Base-by-base conservation (phyloP, 2,888 invertebrate genomes). In the Trissolcus brochymenae region DNA sequence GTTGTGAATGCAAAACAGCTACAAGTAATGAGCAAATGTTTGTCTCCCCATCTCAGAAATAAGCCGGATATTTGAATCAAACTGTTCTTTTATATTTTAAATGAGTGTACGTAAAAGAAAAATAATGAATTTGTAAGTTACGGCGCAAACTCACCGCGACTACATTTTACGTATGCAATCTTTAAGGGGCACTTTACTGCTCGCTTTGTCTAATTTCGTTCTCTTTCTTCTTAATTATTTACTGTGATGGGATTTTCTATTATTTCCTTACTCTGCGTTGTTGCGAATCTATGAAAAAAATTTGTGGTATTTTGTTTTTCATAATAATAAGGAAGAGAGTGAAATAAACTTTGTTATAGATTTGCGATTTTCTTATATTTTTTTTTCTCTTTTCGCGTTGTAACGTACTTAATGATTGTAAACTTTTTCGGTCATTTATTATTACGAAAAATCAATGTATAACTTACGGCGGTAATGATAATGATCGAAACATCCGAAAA, bases 101-200 rank as follows among this genome's bases (percentile, higher is more conserved):
- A 25, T 6, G 17, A 4, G 55, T 60, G 46, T 68, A 61, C 68
- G 68, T 68, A 61, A 53, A 55, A 55, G 61, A 54, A 35, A 43
- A 43, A 43, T 1, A 43, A 43, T 43, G 43, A 46, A n/a, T 14
- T 16, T 46, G 43, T 16, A 1, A 14, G 16, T 46, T 2, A 46
- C 16, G 7, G 46, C 25, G 16, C 46, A 3, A 1, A 16, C n/a
- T 46, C 14, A 7, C 6, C 43, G 43, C 43, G 59, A 43, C 60
- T 68, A 68, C 17, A 56, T 56, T 53, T 61, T 70, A 70, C 70
- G 56, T 62, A 62, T 56, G 50, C 62, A 66, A 67, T 56, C 46
- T 35, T 61, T 46, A 14, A 11, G 57, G 64, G 54, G 21, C 59
- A 72, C 54, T 72, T 72, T 59, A 59, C 62, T 49, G 41, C 41